phyloP scores from a whole-genome alignment of 2,888 invertebrate genomes.

The Tethea ocularis region DNA sequence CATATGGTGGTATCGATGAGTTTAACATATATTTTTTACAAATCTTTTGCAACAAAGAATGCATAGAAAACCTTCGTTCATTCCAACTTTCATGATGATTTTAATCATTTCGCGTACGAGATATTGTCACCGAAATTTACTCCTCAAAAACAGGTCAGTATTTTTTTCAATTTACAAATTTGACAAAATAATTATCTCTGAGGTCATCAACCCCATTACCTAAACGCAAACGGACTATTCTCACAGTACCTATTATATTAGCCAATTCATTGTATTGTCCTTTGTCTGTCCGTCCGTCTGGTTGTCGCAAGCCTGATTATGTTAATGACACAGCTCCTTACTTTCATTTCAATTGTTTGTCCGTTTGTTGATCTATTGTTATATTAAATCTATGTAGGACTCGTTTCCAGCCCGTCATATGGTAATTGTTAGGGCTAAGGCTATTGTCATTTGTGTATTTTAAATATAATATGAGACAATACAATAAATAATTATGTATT shows the following conservation, averaged over 20 bases:
- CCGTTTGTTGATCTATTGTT: neutral
- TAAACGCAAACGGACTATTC: constrained; percentile 10
- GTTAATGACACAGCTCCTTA: constrained; percentile 22
- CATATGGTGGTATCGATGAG: no score
- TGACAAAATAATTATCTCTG: neutral
- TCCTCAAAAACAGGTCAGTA: neutral
- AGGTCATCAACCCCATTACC: neutral
- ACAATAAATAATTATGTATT: no score
- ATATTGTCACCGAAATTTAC: no score
- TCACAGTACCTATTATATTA: constrained; percentile 19
- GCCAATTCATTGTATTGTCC: constrained; percentile 19
- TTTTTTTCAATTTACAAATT: neutral
- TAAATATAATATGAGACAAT: neutral
- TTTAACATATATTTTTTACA: no score
- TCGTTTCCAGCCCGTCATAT: neutral
- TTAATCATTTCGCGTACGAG: no score
- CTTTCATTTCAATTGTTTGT: constrained; percentile 23
- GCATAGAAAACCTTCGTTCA: no score
- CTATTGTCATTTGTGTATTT: neutral
- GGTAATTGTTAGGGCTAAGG: neutral
- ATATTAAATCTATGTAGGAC: neutral
- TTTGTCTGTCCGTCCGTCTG: constrained; percentile 15
- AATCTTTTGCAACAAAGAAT: no score
- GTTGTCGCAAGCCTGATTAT: constrained; percentile 18
- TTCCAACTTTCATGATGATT: no score